Evolutionary conservation across 2,113 vertebrate genomes (phyloP).

Genomic region (Paradoxurus hermaphroditus): DNA sequence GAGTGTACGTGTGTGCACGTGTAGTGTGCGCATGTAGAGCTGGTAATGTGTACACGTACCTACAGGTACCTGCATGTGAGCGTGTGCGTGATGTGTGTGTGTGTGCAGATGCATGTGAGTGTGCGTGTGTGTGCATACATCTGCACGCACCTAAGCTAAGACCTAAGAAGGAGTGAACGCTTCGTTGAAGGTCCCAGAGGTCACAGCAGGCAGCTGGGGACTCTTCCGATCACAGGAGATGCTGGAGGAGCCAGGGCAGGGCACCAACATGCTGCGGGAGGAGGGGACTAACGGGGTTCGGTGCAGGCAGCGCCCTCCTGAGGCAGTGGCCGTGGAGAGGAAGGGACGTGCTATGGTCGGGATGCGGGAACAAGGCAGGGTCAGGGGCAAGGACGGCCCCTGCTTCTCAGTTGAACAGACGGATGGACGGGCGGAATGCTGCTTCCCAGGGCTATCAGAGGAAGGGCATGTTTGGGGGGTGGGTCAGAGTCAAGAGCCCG

Average conservation of each 20-base stretch:
- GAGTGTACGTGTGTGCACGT: neutral
- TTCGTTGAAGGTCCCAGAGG: neutral
- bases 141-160: neutral
- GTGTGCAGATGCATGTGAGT: neutral
- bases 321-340: neutral
- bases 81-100: neutral
- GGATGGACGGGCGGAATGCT: fast-evolving
- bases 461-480: fast-evolving
- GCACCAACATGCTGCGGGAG: too few relatives aligned
- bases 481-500: neutral
- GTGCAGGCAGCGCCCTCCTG: neutral
- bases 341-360: neutral
- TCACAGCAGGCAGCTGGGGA: neutral
- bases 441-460: fast-evolving
- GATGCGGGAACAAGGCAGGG: neutral
- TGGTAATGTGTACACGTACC: too few relatives aligned
- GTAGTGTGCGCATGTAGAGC: neutral
- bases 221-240: neutral
- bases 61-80: neutral
- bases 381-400: neutral
- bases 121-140: too few relatives aligned
- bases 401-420: neutral
- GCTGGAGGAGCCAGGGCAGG: neutral
- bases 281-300: neutral
- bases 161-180: neutral